Base-by-base conservation (phyloP, 2,113 vertebrate species). In the Ochotona princeps region DNA sequence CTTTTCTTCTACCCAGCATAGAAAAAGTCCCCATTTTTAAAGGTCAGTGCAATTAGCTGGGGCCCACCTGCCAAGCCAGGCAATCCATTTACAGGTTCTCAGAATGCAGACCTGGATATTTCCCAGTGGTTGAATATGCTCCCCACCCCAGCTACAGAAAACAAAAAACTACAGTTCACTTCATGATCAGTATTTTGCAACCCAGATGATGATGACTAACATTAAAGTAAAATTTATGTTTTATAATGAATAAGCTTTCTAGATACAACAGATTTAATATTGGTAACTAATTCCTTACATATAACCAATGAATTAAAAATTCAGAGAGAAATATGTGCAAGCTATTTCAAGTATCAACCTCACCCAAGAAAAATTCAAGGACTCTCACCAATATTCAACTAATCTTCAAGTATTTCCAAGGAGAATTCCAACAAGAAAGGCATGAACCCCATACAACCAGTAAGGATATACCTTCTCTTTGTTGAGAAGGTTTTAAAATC, bases 221-320 rank as follows among this genome's bases (percentile, higher is more conserved):
- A 73, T 69, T 61, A 89, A 89, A 93, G 26, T 44, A 61, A 75
- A 86, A 82, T 83, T 92, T 83, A 69, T 80, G 67, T 79, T 57
- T 63, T 38, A 4, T 69, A 35, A 67, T 30, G 61, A 69, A 63
- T 38, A 70, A 86, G 61, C 18, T 26, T 83, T 44, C 38, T 13
- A 70, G 38, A 74, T 63, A 70, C 4, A 70, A 30, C 38, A 70
- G 10, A 28, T 63, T 74, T 28, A 32, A 74, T 1, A 26, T 57
- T 5, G 67, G 18, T 21, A 87, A 81, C 65, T 69, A 79, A 74
- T 83, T 65, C 82, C 61, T 80, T 92, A 74, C 32, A 65, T 1
- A n/a, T 32, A 73, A 93, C 13, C 69, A 93, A 89, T 69, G 15
- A 95, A 78, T 83, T 90, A 44, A 88, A 88, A 66, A n/a, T 30